Base-by-base conservation (phyloP, 2,113 vertebrate species). In the Melanotaenia duboulayi region DNA sequence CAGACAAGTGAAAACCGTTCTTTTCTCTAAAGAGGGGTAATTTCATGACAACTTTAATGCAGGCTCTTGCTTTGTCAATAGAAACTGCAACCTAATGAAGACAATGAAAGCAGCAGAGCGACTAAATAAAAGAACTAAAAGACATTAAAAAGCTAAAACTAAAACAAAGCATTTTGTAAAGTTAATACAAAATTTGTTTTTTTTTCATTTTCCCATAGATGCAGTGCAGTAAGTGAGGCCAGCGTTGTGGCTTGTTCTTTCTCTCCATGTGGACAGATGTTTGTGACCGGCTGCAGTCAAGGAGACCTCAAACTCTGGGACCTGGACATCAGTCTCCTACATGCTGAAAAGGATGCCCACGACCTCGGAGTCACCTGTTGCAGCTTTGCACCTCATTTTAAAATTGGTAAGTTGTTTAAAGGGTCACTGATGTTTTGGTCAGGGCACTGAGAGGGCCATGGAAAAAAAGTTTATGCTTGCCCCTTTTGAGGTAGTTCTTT, bases 331-430 rank as follows among this genome's bases (percentile, higher is more conserved):
- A 92, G 86, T 54, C 94, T 93, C 76, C 89, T 96, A n/a, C 79
- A 62, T 71, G 91, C 87, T 57, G 91, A 95, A 87, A 97, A 95
- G 90, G 82, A 90, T 20, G 95, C 95, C 19, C 96, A 97, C 1
- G 95, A 97, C 89, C 93, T 97, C 79, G 96, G 97, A 0, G 94
- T 98, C 75, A 94, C 94, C 83, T 97, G 95, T 89, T 97, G 96
- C 75, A 90, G 94, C 84, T 95, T 95, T 81, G 94, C 95, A 74
- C 86, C 93, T 40, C 92, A 90, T 56, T 79, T 81, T 13, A 35
- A 71, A 22, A 39, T 78, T 1, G 82, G 91, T 92, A 57, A 80
- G 87, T 61, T 39, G 7, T 10, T 60, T 22, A 49, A 20, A 42
- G 40, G 40, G 12, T 42, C 39, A 28, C 19, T 35, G 32, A 35